Conservation (phyloP, 2,113 vertebrate genomes). For the Hydrolagus affinis region DNA sequence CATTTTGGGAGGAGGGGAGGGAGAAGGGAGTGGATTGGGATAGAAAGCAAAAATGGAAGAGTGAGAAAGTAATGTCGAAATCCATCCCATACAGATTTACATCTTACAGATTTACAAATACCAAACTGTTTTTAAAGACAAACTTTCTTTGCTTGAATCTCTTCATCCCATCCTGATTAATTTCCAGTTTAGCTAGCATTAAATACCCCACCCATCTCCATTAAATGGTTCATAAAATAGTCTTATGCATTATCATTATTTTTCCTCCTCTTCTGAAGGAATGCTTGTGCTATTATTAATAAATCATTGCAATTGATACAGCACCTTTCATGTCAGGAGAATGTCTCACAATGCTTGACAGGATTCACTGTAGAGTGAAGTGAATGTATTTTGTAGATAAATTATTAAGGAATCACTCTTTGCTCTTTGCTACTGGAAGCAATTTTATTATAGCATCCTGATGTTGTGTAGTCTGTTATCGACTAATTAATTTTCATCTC, state of each 20-base stretch:
- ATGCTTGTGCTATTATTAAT: background rate
- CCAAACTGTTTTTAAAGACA: background rate
- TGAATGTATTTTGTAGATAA: too few relatives aligned
- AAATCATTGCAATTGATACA: background rate
- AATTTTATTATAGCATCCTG: background rate
- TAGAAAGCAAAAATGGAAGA: background rate
- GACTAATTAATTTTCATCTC: background rate
- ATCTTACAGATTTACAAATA: background rate
- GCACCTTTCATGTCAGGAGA: too few relatives aligned
- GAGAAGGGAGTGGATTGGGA: background rate
- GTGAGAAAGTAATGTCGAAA: background rate
- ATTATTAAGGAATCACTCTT: too few relatives aligned
- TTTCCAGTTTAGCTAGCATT: background rate
- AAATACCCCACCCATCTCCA: background rate
- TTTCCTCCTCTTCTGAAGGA: background rate
- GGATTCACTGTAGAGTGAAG: too few relatives aligned
- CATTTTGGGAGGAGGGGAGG: background rate
- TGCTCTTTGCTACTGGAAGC: background rate
- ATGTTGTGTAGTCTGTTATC: background rate
- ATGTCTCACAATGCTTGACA: too few relatives aligned
- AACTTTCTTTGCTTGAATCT: background rate
- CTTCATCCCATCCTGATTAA: background rate
- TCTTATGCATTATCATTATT: too few relatives aligned
- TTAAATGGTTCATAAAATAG: background rate
- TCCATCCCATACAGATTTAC: background rate